Evolutionary conservation across 2,888 invertebrate genomes (phyloP), one percentile per base, ranked within the genome.

Genomic region (Glaucopsyche alexis): DNA sequence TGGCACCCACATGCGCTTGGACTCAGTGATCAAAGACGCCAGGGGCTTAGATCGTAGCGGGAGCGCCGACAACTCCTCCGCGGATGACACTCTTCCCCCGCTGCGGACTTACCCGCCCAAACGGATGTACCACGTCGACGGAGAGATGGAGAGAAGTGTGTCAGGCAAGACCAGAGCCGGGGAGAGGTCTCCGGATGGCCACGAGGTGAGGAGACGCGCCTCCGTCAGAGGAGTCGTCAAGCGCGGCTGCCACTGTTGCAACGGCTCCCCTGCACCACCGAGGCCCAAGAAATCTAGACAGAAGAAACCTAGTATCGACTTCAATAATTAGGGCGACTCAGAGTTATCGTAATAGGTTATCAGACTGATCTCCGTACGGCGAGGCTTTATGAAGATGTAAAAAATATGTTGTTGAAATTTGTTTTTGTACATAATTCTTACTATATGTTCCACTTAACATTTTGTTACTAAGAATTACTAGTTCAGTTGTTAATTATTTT

Each of bases 221-320:
- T 94, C 81, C 42, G 89, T 89, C 0, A 86, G 95, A 0, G 94
- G 94, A 8, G 94, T 94, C 11, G 94, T 94, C 1, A 95, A 94
- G 78, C 92, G 94, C 64, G 94, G 94, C 71, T 95, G 95, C 80
- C 93, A 93, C 50, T 95, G 95, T 83, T 95, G 95, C 83, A 94
- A 89, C 81, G 95, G 94, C 8, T 90, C 93, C 0, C 93, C 94
- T 0, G 92, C 93, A 4, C 91, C 94, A 9, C 89, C 91, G 0
- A 87, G 93, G 65, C 90, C 94, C 72, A 94, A 94, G 79, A 87
- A 88, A 72, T 82, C 90, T 0, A 81, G 90, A 8, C 87, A 84
- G 73, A 83, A 84, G 66, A 90, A 89, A 77, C 85, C 85, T 16
- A 81, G 80, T 71, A 78, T 83, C 65, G 91, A 90, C 77, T 89